A percentile compares a stretch with the other conserved stretches of the same genome.
Conservation (phyloP, 2,797 vertebrate species). For the Lithobates pipiens region DNA sequence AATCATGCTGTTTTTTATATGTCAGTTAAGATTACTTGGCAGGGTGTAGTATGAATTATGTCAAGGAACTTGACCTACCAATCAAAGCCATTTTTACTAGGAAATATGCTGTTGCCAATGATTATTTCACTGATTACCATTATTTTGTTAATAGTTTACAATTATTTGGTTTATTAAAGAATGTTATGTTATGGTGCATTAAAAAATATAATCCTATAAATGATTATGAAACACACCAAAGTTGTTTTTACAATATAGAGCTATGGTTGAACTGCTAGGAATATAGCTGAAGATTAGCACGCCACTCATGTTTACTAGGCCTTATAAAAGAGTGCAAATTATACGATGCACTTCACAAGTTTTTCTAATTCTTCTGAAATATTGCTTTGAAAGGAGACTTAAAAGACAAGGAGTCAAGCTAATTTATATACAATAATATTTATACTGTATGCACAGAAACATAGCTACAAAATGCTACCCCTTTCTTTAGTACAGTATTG, state of each 20-base stretch:
- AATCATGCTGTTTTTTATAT: neutral
- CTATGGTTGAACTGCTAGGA: neutral
- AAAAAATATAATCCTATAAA: too few species aligned
- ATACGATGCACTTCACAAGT: neutral
- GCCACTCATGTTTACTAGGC: neutral
- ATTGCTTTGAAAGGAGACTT: neutral
- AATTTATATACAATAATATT: neutral
- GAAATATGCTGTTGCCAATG: neutral
- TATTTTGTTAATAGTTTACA: too few species aligned
- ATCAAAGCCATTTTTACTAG: neutral
- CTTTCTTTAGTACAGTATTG: too few species aligned
- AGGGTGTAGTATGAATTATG: neutral
- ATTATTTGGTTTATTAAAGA: too few species aligned
- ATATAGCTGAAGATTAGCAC: neutral
- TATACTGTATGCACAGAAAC: too few species aligned
- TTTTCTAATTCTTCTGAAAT: neutral
- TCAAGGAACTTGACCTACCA: neutral
- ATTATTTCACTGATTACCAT: neutral
- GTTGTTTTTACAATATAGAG: too few species aligned
- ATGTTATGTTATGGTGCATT: too few species aligned
- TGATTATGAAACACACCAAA: too few species aligned
- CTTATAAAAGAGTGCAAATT: neutral
- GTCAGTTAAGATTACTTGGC: neutral
- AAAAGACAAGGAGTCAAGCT: neutral
- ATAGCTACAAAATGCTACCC: too few species aligned